phyloP scores from a whole-genome alignment of 1,140 invertebrate genomes.

The Apis dorsata region DNA sequence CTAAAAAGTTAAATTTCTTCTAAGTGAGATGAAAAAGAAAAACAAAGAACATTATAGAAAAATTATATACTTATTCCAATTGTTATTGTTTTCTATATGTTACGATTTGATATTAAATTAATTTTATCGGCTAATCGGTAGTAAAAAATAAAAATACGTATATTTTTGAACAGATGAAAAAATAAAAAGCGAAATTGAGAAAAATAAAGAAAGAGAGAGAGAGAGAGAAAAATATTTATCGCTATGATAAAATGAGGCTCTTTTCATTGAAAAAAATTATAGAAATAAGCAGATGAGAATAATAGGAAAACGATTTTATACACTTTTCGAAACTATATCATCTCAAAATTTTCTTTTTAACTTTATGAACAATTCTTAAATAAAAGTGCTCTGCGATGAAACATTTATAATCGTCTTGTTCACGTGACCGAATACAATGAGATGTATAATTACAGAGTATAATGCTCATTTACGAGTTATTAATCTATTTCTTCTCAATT shows the following conservation, averaged over 20 bases:
- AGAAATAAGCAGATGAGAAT: conserved; percentile 8
- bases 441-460: conserved; percentile 11
- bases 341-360: not conserved
- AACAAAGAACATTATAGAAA: not conserved
- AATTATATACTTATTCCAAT: not conserved
- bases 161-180: not conserved
- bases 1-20: not conserved
- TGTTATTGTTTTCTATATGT: not conserved
- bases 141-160: not conserved
- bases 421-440: conserved; percentile 21
- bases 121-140: conserved; percentile 20
- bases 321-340: not conserved
- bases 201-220: not conserved
- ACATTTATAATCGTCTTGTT: not conserved
- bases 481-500: conserved; percentile 3
- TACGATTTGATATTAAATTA: conserved; percentile 6
- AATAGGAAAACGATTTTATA: conserved; percentile 1
- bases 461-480: not conserved
- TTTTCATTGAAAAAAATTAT: not conserved
- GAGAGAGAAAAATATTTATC: not conserved
- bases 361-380: conserved; percentile 18
- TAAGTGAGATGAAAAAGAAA: not conserved
- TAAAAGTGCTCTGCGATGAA: not conserved
- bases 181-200: not conserved
- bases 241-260: not conserved